phyloP scores from a whole-genome alignment of 30 jellyfish, hydroid and myxozoan genomes.

The Pelagia noctiluca region DNA sequence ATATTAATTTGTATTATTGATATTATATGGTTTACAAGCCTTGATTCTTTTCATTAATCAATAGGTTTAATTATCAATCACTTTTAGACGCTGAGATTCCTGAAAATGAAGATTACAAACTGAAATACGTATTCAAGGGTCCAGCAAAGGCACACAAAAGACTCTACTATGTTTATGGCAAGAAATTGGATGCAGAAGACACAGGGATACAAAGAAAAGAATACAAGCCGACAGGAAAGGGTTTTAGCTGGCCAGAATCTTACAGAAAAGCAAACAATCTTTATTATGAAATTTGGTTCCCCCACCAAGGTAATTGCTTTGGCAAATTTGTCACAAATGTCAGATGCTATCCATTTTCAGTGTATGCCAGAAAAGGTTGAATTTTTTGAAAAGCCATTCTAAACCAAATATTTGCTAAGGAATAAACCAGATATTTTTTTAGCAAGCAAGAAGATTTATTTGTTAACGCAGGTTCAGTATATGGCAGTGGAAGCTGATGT shows the following conservation, averaged over 20 bases:
- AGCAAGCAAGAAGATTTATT: too few relatives aligned
- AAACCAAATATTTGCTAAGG: too few relatives aligned
- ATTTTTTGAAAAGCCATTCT: too few relatives aligned
- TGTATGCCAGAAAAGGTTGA: too few relatives aligned
- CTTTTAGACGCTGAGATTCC: slow-evolving; percentile 74
- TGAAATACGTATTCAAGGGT: slow-evolving; percentile 90
- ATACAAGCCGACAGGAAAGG: slow-evolving; percentile 79
- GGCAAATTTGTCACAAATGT: slow-evolving; percentile 90
- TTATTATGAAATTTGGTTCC: slow-evolving; percentile 79
- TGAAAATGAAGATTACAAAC: slow-evolving; percentile 65
- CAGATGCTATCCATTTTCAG: slow-evolving; percentile 92
- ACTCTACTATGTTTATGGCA: slow-evolving; percentile 90
- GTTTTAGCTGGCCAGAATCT: slow-evolving; percentile 81
- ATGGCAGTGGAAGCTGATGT: too few relatives aligned
- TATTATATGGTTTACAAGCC: too few relatives aligned
- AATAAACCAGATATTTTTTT: too few relatives aligned
- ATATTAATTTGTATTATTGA: too few relatives aligned
- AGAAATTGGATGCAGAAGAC: slow-evolving; percentile 78
- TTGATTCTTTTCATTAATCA: too few relatives aligned
- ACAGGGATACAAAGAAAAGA: slow-evolving; percentile 68
- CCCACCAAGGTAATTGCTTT: slow-evolving; percentile 71
- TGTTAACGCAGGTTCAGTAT: too few relatives aligned
- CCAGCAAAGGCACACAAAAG: slow-evolving; percentile 86
- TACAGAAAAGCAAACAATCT: slow-evolving; percentile 94
- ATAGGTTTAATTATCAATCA: too few relatives aligned